Evolutionary conservation across 2,888 invertebrate species (phyloP).

Genomic region (Melipona bicolor): DNA sequence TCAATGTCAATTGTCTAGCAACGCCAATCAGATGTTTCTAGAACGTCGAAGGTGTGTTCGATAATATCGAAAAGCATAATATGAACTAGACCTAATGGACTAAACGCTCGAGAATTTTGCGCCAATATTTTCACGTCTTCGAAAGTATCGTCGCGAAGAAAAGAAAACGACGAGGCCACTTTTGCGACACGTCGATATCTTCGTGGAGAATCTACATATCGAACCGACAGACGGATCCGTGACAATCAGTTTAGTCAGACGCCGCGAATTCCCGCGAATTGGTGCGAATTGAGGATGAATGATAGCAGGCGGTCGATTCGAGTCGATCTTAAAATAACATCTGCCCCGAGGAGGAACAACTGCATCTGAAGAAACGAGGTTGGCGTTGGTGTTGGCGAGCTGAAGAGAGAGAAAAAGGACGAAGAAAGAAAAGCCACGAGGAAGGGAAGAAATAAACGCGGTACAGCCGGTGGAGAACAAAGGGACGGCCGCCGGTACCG

Average conservation of each 20-base stretch:
- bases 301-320: slow-evolving; percentile 21
- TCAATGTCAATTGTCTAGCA: too few relatives aligned
- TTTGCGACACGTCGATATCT: too few relatives aligned
- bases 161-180: too few relatives aligned
- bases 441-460: slow-evolving; percentile 66
- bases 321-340: slow-evolving; percentile 48
- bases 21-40: too few relatives aligned
- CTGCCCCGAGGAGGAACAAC: slow-evolving; percentile 14
- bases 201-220: background rate
- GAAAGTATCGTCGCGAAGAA: too few relatives aligned
- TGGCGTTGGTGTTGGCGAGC: slow-evolving; percentile 21
- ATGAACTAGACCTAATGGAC: too few relatives aligned
- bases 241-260: slow-evolving; percentile 34
- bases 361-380: background rate
- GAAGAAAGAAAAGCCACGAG: slow-evolving; percentile 45
- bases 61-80: too few relatives aligned
- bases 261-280: slow-evolving; percentile 10
- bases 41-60: too few relatives aligned
- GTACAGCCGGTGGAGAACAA: slow-evolving; percentile 73
- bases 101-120: too few relatives aligned
- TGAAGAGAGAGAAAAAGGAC: slow-evolving; percentile 22
- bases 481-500: slow-evolving; percentile 72
- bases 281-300: slow-evolving; percentile 40
- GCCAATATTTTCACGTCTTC: too few relatives aligned
- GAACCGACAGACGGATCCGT: background rate